Evolutionary conservation across 2,797 vertebrate genomes (phyloP), one percentile per base, ranked within the genome.

Genomic region (Sciurus vulgaris): DNA sequence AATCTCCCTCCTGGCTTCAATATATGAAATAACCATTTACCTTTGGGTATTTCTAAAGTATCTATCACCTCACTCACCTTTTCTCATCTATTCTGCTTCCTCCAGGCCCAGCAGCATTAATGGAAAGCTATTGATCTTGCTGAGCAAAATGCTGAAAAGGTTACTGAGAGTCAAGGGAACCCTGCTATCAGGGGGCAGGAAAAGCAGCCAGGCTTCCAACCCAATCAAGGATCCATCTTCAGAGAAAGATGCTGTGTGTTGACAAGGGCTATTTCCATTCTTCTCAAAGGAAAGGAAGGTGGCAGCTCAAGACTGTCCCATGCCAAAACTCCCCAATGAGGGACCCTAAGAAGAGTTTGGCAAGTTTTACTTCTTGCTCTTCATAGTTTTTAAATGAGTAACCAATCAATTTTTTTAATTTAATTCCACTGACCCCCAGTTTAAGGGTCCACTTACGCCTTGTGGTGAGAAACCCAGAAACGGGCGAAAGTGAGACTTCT

Each of bases 101-200:
- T 97, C 38, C 63, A 67, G 61, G 67, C 79, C 88, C 91, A 96
- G 89, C 35, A 97, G 76, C 17, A 86, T 54, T 96, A 93, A 97
- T 89, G 89, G 97, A 98, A 96, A 97, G 87, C 61, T 97, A 96
- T 89, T 78, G 88, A 97, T 97, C 63, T 96, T 91, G 35, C 93
- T 69, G 93, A 97, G 65, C 44, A 33, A 96, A 95, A 96, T 94
- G 84, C 47, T 97, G 94, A 96, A 98, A 86, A 85, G 35, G 90
- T 97, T 95, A 87, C 91, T 10, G 6, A 93, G 78, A 97, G 93
- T 95, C 47, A 51, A 94, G 49, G 14, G 44, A 26, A 84, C 59
- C 49, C 83, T 91, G 38, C 74, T 89, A 78, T 77, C 76, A 63
- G 91, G 81, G 82, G 72, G 13, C 61, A 96, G 17, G 49, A 81